A percentile compares a stretch with the other conserved stretches of the same genome.
Evolutionary conservation across 2,888 invertebrate species (phyloP).

Genomic region (Agriopis aurantiaria): DNA sequence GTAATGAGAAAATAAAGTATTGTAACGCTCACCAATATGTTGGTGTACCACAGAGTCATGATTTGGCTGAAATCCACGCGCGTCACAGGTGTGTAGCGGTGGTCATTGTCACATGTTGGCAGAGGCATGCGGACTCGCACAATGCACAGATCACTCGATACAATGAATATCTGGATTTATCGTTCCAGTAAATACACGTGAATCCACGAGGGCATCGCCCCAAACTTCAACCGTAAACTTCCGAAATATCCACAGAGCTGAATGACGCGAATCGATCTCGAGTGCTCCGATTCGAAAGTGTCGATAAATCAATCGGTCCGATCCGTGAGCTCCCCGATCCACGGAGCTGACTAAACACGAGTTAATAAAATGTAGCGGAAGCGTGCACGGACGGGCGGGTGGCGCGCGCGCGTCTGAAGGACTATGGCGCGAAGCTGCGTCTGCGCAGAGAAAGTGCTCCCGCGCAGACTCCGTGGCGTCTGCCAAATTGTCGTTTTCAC

Average conservation of each 20-base stretch:
- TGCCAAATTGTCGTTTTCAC: constrained; percentile 82
- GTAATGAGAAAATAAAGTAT: constrained; percentile 18
- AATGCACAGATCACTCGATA: constrained; percentile 64
- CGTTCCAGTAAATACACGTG: constrained; percentile 55
- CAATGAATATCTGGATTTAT: constrained; percentile 50
- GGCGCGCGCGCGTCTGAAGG: constrained; percentile 70
- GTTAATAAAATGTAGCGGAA: constrained; percentile 54
- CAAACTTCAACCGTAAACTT: constrained; percentile 57
- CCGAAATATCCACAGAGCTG: constrained; percentile 59
- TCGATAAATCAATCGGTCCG: constrained; percentile 56
- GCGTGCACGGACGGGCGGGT: constrained; percentile 59
- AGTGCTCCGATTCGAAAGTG: constrained; percentile 48
- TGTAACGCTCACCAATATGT: constrained; percentile 78
- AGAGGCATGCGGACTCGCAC: constrained; percentile 57
- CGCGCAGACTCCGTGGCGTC: constrained; percentile 83
- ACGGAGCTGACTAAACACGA: constrained; percentile 51
- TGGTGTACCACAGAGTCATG: constrained; percentile 85
- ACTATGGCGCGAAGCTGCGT: constrained; percentile 69
- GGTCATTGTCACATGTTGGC: constrained; percentile 77
- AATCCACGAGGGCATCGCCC: constrained; percentile 63
- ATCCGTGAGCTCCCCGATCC: constrained; percentile 46
- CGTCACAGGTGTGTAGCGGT: constrained; percentile 74
- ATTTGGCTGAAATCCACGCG: constrained; percentile 78
- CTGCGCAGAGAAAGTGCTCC: constrained; percentile 82
- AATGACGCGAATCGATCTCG: constrained; percentile 53